phyloP scores from a whole-genome alignment of 2,888 invertebrate species.

The Brachyptera putata region DNA sequence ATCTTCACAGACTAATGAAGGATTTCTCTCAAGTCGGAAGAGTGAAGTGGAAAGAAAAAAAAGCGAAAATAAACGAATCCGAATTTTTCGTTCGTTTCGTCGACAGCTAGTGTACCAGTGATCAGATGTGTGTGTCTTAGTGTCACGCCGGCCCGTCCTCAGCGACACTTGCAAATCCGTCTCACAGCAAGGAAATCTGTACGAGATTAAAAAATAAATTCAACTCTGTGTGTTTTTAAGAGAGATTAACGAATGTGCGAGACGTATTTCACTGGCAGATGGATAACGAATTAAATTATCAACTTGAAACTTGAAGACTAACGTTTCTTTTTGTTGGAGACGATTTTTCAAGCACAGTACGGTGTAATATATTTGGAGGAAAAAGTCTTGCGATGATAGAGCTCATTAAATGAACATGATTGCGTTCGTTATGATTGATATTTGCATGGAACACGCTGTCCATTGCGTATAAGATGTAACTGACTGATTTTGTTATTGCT shows the following conservation, averaged over 20 bases:
- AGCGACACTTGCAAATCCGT: constrained; percentile 2
- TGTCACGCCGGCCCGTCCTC: neutral
- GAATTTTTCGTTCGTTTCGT: constrained; percentile 16
- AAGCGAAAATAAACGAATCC: neutral
- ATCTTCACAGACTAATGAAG: constrained; percentile 31
- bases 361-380: neutral
- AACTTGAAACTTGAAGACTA: too few relatives aligned
- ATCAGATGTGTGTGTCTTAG: neutral
- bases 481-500: too few relatives aligned
- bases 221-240: neutral
- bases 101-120: too few relatives aligned
- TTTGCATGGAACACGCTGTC: too few relatives aligned
- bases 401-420: too few relatives aligned
- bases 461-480: too few relatives aligned
- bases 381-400: too few relatives aligned
- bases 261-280: neutral
- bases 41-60: constrained; percentile 12
- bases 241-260: neutral
- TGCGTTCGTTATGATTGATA: too few relatives aligned
- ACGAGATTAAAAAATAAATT: constrained; percentile 17
- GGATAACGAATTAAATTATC: neutral
- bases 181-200: neutral
- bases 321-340: neutral
- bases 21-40: constrained; percentile 24
- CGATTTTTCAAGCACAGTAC: too few relatives aligned